phyloP scores from a whole-genome alignment of 2,113 vertebrate genomes.

The Hypanus sabinus region DNA sequence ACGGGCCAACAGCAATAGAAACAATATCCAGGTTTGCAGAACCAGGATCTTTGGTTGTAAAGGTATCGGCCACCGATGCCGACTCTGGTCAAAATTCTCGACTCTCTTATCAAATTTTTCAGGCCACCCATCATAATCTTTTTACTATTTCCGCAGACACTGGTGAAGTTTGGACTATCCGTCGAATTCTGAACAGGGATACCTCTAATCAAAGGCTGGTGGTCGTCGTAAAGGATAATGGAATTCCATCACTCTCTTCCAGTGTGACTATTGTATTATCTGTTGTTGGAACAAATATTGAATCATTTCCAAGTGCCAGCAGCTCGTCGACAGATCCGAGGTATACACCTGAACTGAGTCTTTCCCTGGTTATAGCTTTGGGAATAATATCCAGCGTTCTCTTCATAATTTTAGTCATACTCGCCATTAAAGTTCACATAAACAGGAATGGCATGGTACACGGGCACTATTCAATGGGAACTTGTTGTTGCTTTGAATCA shows the following conservation, averaged over 20 bases:
- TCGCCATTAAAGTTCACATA: background rate
- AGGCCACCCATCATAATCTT: slow-evolving; percentile 43
- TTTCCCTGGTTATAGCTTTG: background rate
- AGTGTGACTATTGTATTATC: background rate
- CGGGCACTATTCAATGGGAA: background rate
- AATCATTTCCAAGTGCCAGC: background rate
- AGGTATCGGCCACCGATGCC: slow-evolving; percentile 51
- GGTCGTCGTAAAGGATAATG: slow-evolving; percentile 23
- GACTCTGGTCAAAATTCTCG: slow-evolving; percentile 59
- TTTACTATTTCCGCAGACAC: slow-evolving; percentile 43
- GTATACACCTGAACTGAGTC: background rate
- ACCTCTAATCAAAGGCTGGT: slow-evolving; percentile 21
- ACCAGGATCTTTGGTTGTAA: slow-evolving; percentile 39
- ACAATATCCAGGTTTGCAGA: slow-evolving; percentile 41
- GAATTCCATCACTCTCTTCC: background rate
- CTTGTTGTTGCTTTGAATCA: background rate
- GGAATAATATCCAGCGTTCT: background rate
- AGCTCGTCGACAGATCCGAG: background rate
- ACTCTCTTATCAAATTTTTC: slow-evolving; percentile 48
- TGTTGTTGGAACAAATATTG: background rate
- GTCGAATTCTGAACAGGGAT: slow-evolving; percentile 37
- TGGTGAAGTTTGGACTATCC: slow-evolving; percentile 44
- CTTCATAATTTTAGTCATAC: background rate
- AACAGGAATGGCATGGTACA: background rate
- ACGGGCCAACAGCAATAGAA: slow-evolving; percentile 39